These are phyloP conservation scores for Heliconius sara DNA, from an alignment of 2,888 invertebrate genomes.

Conservation along the genomic window DNA sequence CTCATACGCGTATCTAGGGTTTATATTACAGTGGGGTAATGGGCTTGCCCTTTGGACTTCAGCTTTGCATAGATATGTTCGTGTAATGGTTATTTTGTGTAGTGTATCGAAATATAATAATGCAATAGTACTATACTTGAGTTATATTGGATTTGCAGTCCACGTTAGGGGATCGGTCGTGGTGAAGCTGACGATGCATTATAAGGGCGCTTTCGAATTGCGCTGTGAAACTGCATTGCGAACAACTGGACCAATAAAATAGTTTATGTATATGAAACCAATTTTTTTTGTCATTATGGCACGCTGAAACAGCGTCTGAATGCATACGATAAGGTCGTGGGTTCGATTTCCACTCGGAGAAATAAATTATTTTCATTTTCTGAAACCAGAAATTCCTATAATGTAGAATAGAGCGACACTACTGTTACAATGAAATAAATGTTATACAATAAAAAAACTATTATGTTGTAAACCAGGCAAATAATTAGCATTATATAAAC, in stretches of 20 bases:
- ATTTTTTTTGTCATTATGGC: background rate
- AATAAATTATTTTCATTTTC: background rate
- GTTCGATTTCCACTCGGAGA: background rate
- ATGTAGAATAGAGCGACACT: too few species aligned
- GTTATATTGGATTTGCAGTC: constrained; percentile 38
- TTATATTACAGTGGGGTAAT: too few species aligned
- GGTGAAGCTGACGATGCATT: constrained; percentile 74
- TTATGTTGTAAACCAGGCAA: too few species aligned
- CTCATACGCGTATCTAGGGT: too few species aligned
- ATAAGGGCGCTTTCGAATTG: constrained; percentile 71
- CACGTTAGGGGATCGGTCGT: constrained; percentile 51
- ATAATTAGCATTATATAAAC: too few species aligned
- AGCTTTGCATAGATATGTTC: too few species aligned
- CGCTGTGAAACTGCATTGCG: constrained; percentile 69
- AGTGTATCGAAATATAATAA: background rate
- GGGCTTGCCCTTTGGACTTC: too few species aligned
- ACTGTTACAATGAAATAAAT: too few species aligned
- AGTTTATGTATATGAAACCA: background rate
- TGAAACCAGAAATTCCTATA: too few species aligned
- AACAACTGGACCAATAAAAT: constrained; percentile 61
- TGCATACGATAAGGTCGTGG: background rate
- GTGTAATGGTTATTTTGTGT: background rate
- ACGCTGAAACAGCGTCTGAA: too few species aligned
- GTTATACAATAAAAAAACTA: too few species aligned
- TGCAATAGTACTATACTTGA: background rate